Evolutionary conservation across 2,113 vertebrate species (phyloP).

Genomic region (Microcebus lehilahytsara): DNA sequence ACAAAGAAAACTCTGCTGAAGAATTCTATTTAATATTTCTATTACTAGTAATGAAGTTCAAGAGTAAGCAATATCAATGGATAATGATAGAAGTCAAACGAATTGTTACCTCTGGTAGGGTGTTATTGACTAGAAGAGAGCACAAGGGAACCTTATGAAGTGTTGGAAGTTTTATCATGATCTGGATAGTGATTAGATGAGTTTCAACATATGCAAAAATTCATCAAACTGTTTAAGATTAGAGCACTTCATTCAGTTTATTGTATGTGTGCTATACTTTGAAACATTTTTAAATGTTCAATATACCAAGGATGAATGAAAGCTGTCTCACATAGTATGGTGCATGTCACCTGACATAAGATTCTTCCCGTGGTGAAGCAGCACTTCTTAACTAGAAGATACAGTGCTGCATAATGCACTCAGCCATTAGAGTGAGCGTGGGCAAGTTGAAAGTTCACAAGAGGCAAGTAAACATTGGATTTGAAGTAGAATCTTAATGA

Average conservation of each 20-base stretch:
- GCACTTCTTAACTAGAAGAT: too few relatives aligned
- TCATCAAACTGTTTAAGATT: background rate
- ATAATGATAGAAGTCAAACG: too few relatives aligned
- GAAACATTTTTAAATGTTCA: background rate
- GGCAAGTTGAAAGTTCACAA: background rate
- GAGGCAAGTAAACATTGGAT: slow-evolving; percentile 4
- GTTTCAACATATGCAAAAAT: slow-evolving; percentile 24
- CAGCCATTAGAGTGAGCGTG: background rate
- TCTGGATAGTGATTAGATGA: background rate
- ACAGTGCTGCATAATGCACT: background rate
- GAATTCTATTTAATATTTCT: too few relatives aligned
- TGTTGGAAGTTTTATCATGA: background rate
- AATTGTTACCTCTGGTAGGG: too few relatives aligned
- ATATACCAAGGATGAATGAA: background rate
- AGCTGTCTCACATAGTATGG: background rate
- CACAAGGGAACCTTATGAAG: too few relatives aligned
- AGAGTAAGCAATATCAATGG: too few relatives aligned
- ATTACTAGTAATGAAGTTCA: too few relatives aligned
- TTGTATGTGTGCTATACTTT: background rate
- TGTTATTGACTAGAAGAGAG: too few relatives aligned
- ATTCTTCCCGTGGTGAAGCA: background rate
- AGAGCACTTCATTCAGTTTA: slow-evolving; percentile 6
- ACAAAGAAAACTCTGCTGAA: too few relatives aligned
- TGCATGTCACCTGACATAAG: background rate
- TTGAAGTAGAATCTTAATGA: slow-evolving; percentile 1